Evolutionary conservation across 2,797 vertebrate genomes (phyloP).

Genomic region (Cirrhinus mrigala): DNA sequence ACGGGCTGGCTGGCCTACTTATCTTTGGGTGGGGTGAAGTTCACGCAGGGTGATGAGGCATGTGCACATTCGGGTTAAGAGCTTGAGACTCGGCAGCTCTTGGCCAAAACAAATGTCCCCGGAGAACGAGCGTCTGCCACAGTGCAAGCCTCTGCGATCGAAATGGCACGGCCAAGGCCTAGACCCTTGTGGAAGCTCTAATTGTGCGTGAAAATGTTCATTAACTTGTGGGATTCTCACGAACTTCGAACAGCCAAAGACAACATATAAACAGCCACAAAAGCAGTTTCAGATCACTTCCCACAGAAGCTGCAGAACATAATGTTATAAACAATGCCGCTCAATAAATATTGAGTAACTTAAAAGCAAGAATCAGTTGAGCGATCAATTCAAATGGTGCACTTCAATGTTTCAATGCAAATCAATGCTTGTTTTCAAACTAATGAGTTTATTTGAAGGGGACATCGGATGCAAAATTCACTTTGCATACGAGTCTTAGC

Average conservation of each 20-base stretch:
- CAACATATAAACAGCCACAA: slow-evolving; percentile 52
- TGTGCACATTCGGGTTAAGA: slow-evolving; percentile 65
- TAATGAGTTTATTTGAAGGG: background rate
- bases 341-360: background rate
- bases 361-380: background rate
- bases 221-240: slow-evolving; percentile 63
- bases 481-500: no score
- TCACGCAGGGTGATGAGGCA: slow-evolving; percentile 64
- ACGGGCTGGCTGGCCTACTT: slow-evolving; percentile 60
- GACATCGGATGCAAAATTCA: no score
- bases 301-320: background rate
- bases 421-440: background rate
- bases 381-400: no score
- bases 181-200: slow-evolving; percentile 60
- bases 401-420: no score
- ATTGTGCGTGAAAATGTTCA: slow-evolving; percentile 68
- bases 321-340: background rate
- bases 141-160: slow-evolving; percentile 48
- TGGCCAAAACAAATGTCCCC: slow-evolving; percentile 62
- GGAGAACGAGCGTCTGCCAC: slow-evolving; percentile 50
- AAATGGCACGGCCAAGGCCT: slow-evolving; percentile 55
- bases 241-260: slow-evolving; percentile 54
- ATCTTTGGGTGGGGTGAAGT: slow-evolving; percentile 55
- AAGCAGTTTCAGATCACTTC: slow-evolving; percentile 13
- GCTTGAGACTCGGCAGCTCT: slow-evolving; percentile 52